phyloP scores from a whole-genome alignment of 1,140 invertebrate species.

The Thaumetopoea pityocampa region DNA sequence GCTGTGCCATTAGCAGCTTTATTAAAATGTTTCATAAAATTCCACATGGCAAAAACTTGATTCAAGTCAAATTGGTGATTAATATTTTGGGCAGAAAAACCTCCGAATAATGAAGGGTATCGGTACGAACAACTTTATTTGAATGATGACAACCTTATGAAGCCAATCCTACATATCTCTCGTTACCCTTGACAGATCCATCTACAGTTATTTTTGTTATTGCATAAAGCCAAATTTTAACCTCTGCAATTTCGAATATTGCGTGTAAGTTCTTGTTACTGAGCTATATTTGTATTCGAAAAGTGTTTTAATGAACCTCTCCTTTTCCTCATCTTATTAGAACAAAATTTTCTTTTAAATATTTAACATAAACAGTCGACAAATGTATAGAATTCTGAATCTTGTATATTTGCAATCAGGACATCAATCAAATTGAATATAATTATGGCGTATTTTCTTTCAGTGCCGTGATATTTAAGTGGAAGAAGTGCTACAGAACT shows the following conservation, averaged over 20 bases:
- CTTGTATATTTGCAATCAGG: slow-evolving; percentile 25
- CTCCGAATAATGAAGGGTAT: slow-evolving; percentile 48
- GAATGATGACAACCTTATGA: slow-evolving; percentile 45
- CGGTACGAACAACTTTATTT: slow-evolving; percentile 53
- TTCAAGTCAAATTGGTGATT: slow-evolving; percentile 51
- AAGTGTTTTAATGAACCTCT: slow-evolving; percentile 51
- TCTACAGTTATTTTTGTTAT: slow-evolving; percentile 32
- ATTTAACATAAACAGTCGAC: slow-evolving; percentile 26
- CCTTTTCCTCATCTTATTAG: slow-evolving; percentile 39
- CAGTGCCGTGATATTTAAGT: slow-evolving; percentile 29
- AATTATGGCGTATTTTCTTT: slow-evolving; percentile 27
- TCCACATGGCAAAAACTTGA: slow-evolving; percentile 29
- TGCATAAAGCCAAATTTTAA: slow-evolving; percentile 33
- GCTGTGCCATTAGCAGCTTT: slow-evolving; percentile 35
- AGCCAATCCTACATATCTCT: slow-evolving; percentile 29
- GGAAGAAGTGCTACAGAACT: slow-evolving; percentile 38
- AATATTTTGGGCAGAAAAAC: slow-evolving; percentile 40
- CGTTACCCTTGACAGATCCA: slow-evolving; percentile 35
- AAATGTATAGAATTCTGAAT: slow-evolving; percentile 33
- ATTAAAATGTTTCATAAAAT: slow-evolving; percentile 49
- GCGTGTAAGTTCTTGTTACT: slow-evolving; percentile 22
- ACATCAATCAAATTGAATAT: slow-evolving; percentile 32
- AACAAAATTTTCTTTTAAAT: slow-evolving; percentile 35
- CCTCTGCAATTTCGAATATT: slow-evolving; percentile 30
- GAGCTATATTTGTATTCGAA: slow-evolving; percentile 33